Percentiles rank a stretch among this genome's conserved stretches.
Conservation (phyloP, 2,113 vertebrate genomes). For the Cynoglossus semilaevis region DNA sequence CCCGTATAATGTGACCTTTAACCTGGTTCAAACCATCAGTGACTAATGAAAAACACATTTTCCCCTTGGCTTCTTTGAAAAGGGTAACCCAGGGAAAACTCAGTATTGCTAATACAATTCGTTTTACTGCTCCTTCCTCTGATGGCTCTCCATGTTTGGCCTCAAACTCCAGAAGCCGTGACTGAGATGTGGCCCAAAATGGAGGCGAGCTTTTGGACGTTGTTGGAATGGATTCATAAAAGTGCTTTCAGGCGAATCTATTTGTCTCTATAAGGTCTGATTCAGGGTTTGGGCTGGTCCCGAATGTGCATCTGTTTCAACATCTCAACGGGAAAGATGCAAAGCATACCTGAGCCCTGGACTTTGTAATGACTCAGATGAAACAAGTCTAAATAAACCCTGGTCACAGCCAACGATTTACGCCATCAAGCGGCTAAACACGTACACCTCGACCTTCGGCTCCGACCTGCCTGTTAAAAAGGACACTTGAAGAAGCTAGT, state of each 20-base stretch:
- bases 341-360: constrained; percentile 30
- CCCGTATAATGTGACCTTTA: constrained; percentile 25
- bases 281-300: constrained; percentile 46
- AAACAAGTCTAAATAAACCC: not conserved
- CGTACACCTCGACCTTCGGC: too few species aligned
- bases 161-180: constrained; percentile 48
- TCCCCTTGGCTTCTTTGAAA: constrained; percentile 22
- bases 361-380: constrained; percentile 5
- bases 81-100: constrained; percentile 24
- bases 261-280: constrained; percentile 54
- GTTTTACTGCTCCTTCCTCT: constrained; percentile 27
- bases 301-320: constrained; percentile 27
- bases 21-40: constrained; percentile 36
- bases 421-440: too few species aligned
- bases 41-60: constrained; percentile 59
- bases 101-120: constrained; percentile 46
- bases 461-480: too few species aligned
- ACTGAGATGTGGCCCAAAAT: constrained; percentile 47
- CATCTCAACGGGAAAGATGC: constrained; percentile 44
- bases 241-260: constrained; percentile 45
- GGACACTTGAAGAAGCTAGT: too few species aligned
- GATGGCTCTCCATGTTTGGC: constrained; percentile 60
- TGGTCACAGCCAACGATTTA: too few species aligned
- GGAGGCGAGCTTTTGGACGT: constrained; percentile 53
- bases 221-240: constrained; percentile 54